Conservation (phyloP, 2,888 invertebrate genomes). For the Schizotus pectinicornis region DNA sequence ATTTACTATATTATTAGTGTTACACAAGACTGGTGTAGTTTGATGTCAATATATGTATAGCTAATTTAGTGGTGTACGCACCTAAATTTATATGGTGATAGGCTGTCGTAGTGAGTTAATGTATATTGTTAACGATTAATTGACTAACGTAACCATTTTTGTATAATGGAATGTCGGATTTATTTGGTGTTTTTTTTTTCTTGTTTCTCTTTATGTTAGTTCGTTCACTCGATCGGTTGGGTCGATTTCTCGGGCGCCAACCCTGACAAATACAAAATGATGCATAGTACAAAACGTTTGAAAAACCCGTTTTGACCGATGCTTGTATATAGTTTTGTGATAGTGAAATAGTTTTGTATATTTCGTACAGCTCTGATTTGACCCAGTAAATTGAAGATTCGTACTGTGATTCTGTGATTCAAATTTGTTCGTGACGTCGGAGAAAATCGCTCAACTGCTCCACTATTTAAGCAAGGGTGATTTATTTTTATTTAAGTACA, state of each 20-base stretch:
- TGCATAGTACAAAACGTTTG: slow-evolving; percentile 24
- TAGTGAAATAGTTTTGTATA: slow-evolving; percentile 4
- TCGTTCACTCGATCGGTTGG: neutral
- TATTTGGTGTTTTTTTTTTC: slow-evolving; percentile 26
- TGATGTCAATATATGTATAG: slow-evolving; percentile 56
- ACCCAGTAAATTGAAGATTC: too few relatives aligned
- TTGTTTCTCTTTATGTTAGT: slow-evolving; percentile 14
- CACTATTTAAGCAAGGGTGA: slow-evolving; percentile 35
- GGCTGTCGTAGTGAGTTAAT: slow-evolving; percentile 49
- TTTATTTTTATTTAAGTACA: slow-evolving; percentile 47
- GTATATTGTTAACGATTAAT: slow-evolving; percentile 49
- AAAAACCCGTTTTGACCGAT: too few relatives aligned
- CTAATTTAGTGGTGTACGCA: slow-evolving; percentile 49
- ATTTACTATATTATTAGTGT: slow-evolving; percentile 52
- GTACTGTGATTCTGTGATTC: slow-evolving; percentile 12
- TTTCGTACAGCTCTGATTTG: slow-evolving; percentile 3
- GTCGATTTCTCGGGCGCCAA: neutral
- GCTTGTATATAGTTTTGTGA: neutral
- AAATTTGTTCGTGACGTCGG: slow-evolving; percentile 4
- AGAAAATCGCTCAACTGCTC: neutral
- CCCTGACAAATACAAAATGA: slow-evolving; percentile 24
- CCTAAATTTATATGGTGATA: slow-evolving; percentile 55
- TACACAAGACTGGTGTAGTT: slow-evolving; percentile 59
- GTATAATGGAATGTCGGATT: slow-evolving; percentile 48
- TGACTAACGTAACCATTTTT: slow-evolving; percentile 41